Evolutionary conservation across 2,888 invertebrate species (phyloP).

Genomic region (Meiosimyza platycephala): DNA sequence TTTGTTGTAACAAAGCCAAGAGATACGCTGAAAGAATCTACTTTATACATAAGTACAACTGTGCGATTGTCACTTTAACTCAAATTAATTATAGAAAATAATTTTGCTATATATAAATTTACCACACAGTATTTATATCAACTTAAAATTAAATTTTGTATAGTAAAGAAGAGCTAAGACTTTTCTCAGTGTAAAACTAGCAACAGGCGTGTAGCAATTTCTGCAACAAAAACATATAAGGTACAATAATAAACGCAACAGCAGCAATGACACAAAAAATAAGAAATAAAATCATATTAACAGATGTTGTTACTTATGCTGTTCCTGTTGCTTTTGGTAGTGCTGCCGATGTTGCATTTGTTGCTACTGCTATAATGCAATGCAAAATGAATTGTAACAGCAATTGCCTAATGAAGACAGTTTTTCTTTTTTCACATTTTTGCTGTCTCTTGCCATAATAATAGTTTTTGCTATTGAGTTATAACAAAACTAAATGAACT

Average conservation of each 20-base stretch:
- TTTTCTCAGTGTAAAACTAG: background rate
- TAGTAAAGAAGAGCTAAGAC: too few relatives aligned
- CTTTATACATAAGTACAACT: too few relatives aligned
- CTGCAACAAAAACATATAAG: background rate
- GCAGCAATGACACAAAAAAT: background rate
- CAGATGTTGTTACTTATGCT: background rate
- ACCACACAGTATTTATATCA: too few relatives aligned
- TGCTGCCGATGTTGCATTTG: background rate
- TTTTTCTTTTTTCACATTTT: conserved; percentile 37
- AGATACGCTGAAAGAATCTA: too few relatives aligned
- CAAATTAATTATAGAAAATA: too few relatives aligned
- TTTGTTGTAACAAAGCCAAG: too few relatives aligned
- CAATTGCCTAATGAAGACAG: conserved; percentile 50
- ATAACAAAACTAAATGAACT: conserved; percentile 21
- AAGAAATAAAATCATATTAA: background rate
- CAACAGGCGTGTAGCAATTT: background rate
- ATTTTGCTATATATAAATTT: too few relatives aligned
- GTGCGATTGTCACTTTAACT: too few relatives aligned
- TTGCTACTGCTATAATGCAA: conserved; percentile 30
- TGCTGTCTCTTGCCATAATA: conserved; percentile 34
- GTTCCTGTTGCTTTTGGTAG: conserved; percentile 39
- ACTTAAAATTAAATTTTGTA: too few relatives aligned
- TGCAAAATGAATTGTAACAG: conserved; percentile 32
- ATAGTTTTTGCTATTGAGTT: conserved; percentile 1
- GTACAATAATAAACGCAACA: background rate